A percentile compares a stretch with the other conserved stretches of the same genome.
Evolutionary conservation across 1,140 invertebrate genomes (phyloP).

Genomic region (Druon quercuslanigerum): DNA sequence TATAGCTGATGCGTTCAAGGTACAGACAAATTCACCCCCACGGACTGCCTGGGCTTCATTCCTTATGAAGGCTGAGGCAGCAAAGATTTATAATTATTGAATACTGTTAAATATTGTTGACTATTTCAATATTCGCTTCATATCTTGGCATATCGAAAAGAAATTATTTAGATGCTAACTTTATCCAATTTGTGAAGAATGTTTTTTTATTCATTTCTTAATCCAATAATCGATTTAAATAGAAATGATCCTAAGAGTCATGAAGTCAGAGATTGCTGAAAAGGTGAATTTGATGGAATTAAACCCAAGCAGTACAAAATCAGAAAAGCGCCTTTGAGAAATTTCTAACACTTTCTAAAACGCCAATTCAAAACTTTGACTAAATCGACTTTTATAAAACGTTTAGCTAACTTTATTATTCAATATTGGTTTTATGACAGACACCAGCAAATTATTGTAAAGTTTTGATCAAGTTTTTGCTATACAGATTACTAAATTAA

Average conservation of each 20-base stretch:
- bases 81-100: slow-evolving; percentile 1
- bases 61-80: neutral
- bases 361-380: neutral
- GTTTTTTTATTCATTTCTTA: slow-evolving; percentile 8
- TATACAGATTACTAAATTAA: neutral
- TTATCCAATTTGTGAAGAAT: neutral
- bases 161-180: neutral
- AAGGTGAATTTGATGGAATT: neutral
- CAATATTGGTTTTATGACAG: neutral
- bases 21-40: slow-evolving; percentile 24
- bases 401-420: neutral
- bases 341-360: neutral
- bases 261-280: neutral
- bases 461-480: neutral
- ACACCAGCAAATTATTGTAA: neutral
- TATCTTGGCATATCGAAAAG: slow-evolving; percentile 21
- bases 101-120: slow-evolving; percentile 14
- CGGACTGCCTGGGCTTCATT: slow-evolving; percentile 11
- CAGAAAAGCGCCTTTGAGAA: slow-evolving; percentile 11
- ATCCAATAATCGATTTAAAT: neutral
- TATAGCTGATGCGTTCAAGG: slow-evolving; percentile 4
- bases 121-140: slow-evolving; percentile 6
- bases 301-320: slow-evolving; percentile 16
- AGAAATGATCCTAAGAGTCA: neutral
- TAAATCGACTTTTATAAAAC: slow-evolving; percentile 8